phyloP scores from a whole-genome alignment of 2,888 invertebrate genomes.

The Scaeva pyrastri region DNA sequence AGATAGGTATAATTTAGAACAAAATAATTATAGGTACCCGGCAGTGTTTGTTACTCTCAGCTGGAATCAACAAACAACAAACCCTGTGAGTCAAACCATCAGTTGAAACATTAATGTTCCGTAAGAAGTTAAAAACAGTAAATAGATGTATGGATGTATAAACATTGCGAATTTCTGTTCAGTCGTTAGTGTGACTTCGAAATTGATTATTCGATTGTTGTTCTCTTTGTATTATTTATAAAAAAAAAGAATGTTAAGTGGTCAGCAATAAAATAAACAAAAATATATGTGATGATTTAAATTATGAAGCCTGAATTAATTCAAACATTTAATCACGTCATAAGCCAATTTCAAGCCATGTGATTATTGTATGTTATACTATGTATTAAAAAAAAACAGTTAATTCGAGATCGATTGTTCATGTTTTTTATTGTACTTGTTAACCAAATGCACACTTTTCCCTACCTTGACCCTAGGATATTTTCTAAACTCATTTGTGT shows the following conservation, averaged over 20 bases:
- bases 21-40: not conserved
- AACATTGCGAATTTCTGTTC: not conserved
- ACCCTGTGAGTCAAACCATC: too few species aligned
- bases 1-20: constrained; percentile 7
- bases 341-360: too few species aligned
- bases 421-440: too few species aligned
- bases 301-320: not conserved
- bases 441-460: too few species aligned
- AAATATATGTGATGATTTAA: not conserved
- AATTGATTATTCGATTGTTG: constrained; percentile 1
- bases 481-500: too few species aligned
- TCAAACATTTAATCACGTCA: constrained; percentile 1
- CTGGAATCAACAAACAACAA: not conserved
- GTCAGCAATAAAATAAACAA: not conserved
- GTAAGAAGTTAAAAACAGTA: not conserved
- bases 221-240: not conserved
- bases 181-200: not conserved
- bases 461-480: too few species aligned
- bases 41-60: not conserved
- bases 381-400: too few species aligned
- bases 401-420: too few species aligned
- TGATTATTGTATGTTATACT: too few species aligned
- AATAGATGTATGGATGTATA: not conserved
- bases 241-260: not conserved
- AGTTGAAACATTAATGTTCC: too few species aligned